Percentiles rank a stretch among this genome's conserved stretches.
Evolutionary conservation across 2,113 vertebrate genomes (phyloP).

Genomic region (Merops nubicus): DNA sequence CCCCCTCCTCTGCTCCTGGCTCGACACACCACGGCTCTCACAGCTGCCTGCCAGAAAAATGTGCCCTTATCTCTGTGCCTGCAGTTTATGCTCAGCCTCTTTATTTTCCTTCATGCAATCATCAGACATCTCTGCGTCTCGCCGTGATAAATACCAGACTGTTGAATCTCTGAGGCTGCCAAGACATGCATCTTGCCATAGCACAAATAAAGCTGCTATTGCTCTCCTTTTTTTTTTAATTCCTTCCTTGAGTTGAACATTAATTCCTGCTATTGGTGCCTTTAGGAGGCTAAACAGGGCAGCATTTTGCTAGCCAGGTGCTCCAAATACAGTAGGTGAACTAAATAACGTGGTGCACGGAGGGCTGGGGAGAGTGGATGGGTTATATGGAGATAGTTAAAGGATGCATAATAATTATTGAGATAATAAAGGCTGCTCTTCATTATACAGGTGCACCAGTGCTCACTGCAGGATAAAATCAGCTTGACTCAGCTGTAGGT

Average conservation of each 20-base stretch:
- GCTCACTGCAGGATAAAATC: slow-evolving; percentile 33
- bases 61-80: slow-evolving; percentile 26
- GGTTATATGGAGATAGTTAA: background rate
- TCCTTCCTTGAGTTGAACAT: slow-evolving; percentile 37
- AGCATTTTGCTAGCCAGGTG: background rate
- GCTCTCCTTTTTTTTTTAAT: background rate
- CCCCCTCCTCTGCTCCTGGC: background rate
- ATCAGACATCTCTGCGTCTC: slow-evolving; percentile 26
- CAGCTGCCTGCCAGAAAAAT: background rate
- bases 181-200: slow-evolving; percentile 8
- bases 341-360: background rate
- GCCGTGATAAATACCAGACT: slow-evolving; percentile 59
- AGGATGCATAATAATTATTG: too few species aligned
- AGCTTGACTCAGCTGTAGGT: slow-evolving; percentile 34
- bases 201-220: slow-evolving; percentile 57
- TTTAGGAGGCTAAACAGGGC: slow-evolving; percentile 9
- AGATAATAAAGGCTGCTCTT: slow-evolving; percentile 29
- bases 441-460: slow-evolving; percentile 13
- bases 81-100: slow-evolving; percentile 16
- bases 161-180: slow-evolving; percentile 59
- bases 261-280: slow-evolving; percentile 41
- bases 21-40: background rate
- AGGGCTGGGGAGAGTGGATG: slow-evolving; percentile 13
- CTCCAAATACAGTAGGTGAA: slow-evolving; percentile 12
- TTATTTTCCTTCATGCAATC: slow-evolving; percentile 37